Base-by-base conservation (phyloP, 37 sponge, comb jelly and placozoan genomes). In the Beroe ovata region DNA sequence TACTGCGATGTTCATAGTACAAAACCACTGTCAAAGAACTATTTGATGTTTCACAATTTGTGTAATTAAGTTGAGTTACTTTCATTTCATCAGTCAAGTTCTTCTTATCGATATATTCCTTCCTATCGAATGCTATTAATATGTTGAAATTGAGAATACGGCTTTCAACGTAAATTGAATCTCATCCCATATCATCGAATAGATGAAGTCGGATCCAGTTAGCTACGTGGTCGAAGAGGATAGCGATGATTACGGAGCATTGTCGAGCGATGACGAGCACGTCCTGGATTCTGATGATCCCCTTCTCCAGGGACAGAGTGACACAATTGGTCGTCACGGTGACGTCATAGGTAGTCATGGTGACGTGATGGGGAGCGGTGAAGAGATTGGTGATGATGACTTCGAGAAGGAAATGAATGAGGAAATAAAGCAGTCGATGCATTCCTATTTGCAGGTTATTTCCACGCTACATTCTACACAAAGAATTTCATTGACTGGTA, bases 391-490 rank as follows among this genome's bases (percentile, higher is more conserved):
- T 33, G 69, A 66, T 25, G 69, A 66, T 33, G 69, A 66, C 36
- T 66, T 66, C 34, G 69, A 66, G 69, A 66, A 66, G 69, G 69
- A 66, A 37, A 66, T 66, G 69, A 30, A 66, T 33, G 36, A 11
- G 35, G 69, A 66, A 16, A 66, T 66, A 26, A 29, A 30, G 33
- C 32, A 66, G 16, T 33, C 33, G 1, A 66, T 66, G 69, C 54
- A 47, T 11, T 47, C 54, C 11, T 47, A 47, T 11, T 47, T 47
- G 11, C 54, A 47, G 54, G 54, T 47, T 47, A 47, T 47, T 47
- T 6, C n/a, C n/a, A n/a, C n/a, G n/a, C n/a, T n/a, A n/a, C n/a
- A n/a, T n/a, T n/a, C n/a, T n/a, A n/a, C n/a, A n/a, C n/a, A n/a
- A n/a, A n/a, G n/a, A n/a, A n/a, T n/a, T n/a, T n/a, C n/a, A n/a